Percentiles rank a stretch among this genome's conserved stretches.
Conservation (phyloP, 2,888 invertebrate species). For the Andrena trimmerana region DNA sequence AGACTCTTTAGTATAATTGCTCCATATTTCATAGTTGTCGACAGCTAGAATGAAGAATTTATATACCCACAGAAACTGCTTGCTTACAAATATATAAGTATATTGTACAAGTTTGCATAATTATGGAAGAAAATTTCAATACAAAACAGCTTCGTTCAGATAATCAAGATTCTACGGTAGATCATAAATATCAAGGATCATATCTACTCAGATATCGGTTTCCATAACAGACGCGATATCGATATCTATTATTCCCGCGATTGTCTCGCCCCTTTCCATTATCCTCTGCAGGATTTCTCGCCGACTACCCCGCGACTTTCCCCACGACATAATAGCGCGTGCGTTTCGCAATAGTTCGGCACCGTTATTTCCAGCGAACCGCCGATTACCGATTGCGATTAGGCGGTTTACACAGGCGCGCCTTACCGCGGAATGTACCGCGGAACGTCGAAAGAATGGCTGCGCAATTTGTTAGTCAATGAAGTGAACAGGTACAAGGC, state of each 20-base stretch:
- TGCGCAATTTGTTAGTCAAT: conserved; percentile 58
- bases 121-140: no score
- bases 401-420: conserved; percentile 40
- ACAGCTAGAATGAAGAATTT: no score
- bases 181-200: no score
- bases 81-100: no score
- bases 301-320: conserved; percentile 14
- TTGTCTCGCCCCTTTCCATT: background rate
- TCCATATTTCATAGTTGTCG: no score
- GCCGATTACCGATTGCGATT: conserved; percentile 55
- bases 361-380: conserved; percentile 47
- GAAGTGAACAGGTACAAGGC: conserved; percentile 27
- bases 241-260: background rate
- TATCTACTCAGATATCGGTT: background rate
- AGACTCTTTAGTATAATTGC: no score
- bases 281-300: background rate
- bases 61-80: no score
- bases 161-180: no score
- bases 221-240: background rate
- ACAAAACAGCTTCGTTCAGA: no score
- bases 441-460: conserved; percentile 26
- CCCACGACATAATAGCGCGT: conserved; percentile 11
- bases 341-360: conserved; percentile 35
- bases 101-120: no score
- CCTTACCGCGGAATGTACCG: conserved; percentile 49